Percentiles rank a stretch among this genome's conserved stretches.
phyloP scores from a whole-genome alignment of 2,797 vertebrate species.

The Dallia pectoralis region DNA sequence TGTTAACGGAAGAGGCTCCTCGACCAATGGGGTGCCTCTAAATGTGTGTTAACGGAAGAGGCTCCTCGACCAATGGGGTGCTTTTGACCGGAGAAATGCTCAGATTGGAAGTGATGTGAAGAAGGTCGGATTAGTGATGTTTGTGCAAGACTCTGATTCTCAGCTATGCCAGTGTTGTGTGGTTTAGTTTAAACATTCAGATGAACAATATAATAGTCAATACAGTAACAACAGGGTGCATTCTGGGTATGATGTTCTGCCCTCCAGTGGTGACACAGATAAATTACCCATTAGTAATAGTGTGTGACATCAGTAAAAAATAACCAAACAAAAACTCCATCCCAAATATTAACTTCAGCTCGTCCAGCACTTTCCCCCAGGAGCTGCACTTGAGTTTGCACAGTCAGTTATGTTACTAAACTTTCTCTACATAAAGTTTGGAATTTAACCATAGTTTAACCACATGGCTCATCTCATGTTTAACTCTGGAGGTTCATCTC shows the following conservation, averaged over 20 bases:
- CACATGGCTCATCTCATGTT: too few species aligned
- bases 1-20: constrained; percentile 7
- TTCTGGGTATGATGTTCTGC: background rate
- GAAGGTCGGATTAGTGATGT: background rate
- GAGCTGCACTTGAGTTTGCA: background rate
- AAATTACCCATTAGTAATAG: background rate
- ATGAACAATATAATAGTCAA: background rate
- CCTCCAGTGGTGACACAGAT: background rate
- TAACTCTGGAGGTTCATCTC: too few species aligned
- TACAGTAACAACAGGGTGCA: background rate
- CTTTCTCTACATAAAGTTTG: constrained; percentile 11
- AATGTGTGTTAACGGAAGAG: too few species aligned
- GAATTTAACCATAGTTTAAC: too few species aligned
- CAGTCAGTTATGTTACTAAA: background rate
- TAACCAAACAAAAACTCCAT: background rate
- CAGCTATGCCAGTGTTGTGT: background rate
- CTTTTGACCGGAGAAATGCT: background rate
- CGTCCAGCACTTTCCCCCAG: background rate
- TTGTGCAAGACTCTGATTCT: background rate
- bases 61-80: background rate
- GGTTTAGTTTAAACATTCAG: background rate
- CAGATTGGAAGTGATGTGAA: background rate
- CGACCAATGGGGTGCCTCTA: background rate
- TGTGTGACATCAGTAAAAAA: background rate
- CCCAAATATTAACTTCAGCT: constrained; percentile 2